Evolutionary conservation across 2,113 vertebrate species (phyloP), one percentile per base, ranked within the genome.

Genomic region (Bettongia penicillata): DNA sequence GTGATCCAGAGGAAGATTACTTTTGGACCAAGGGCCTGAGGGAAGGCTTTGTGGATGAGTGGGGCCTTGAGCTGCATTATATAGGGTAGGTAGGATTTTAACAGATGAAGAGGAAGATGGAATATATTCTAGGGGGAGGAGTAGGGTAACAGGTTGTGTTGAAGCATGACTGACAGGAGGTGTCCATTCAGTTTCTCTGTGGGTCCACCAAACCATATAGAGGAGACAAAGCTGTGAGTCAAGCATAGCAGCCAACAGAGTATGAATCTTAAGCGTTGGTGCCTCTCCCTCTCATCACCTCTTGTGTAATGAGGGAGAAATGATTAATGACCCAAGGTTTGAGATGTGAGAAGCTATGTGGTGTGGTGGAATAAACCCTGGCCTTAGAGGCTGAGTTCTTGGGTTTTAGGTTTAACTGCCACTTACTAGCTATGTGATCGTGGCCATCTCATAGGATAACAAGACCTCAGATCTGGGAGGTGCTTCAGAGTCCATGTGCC

Each of bases 31-130:
- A 11, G 55, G n/a, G 28, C 52, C 89, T 77, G 28, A 77, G 14
- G 37, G 37, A 51, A 53, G 61, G 51, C 95, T 94, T 96, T 89
- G 51, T 68, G 53, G 91, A 90, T 49, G 57, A 51, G 48, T 47
- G 77, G 22, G 90, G 8, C 16, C 23, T 23, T 26, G n/a, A 61
- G 19, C 12, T 89, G 61, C 90, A n/a, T 52, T 94, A 1, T 51
- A 22, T 31, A 92, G 94, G 11, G 12, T 19, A 77, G 31, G 61
- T 77, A 77, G 61, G 16, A 77, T n/a, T 77, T 77, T 77, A 4
- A 19, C 5, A n/a, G 37, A n/a, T 5, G 37, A n/a, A 77, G 68
- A 77, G 14, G 37, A 77, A 37, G 37, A 7, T 77, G 68, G 14
- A 77, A 77, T 37, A n/a, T 77, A 77, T n/a, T 77, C 37, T 14